Base-by-base conservation (phyloP, 2,113 vertebrate species). In the Corythornis madagascariensis region DNA sequence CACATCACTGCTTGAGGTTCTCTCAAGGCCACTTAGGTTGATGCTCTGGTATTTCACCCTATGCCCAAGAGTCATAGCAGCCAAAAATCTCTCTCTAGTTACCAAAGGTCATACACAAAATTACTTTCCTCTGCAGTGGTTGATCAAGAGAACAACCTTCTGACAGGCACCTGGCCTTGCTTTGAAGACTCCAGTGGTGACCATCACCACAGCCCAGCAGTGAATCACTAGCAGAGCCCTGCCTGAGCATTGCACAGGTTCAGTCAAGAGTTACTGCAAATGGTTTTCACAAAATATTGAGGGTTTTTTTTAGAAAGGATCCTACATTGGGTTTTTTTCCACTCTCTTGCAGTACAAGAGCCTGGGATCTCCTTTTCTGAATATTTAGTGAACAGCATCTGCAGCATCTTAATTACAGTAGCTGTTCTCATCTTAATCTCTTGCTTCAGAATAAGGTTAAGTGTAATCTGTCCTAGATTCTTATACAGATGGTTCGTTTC, bases 381-480 rank as follows among this genome's bases (percentile, higher is more conserved):
- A 86, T 92, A 92, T 84, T 92, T 96, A 94, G 94, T 87, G 73
- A 91, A 90, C 84, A 96, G 94, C 96, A 97, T 97, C 95, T 97
- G 96, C 96, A 95, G 88, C 78, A 89, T 94, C 94, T 96, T 96
- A 97, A 97, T 97, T 96, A 96, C 94, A 95, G 88, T 94, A 93
- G 95, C 95, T 96, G 91, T 96, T 94, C 96, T 97, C 96, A 97
- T 97, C 93, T 88, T 96, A 95, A 94, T 97, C 96, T 95, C 90
- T 89, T 84, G 90, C 89, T 92, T 86, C 83, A 79, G 94, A 97
- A 97, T 94, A 96, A 97, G 96, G 96, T 97, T 97, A 97, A 97
- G 72, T 96, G 97, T 98, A 98, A 98, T 98, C 98, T 98, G 97
- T 97, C 96, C 96, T 97, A 97, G 97, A 98, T 98, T 98, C 97